Conservation (phyloP, 2,888 invertebrate species). For the Ichneumoninae sp. region DNA sequence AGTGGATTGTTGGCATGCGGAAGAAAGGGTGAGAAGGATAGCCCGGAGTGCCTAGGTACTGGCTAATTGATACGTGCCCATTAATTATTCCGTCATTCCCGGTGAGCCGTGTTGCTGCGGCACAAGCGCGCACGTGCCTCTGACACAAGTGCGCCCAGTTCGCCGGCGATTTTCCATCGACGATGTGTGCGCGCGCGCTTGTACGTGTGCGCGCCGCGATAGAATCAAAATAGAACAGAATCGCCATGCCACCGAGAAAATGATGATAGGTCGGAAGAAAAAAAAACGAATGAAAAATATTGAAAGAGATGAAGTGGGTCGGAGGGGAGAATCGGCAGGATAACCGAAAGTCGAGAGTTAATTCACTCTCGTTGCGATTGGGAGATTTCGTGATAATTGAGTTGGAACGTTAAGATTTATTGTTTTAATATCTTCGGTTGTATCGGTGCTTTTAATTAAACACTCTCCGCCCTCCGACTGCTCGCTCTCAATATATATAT, state of each 20-base stretch:
- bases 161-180: slow-evolving; percentile 57
- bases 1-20: slow-evolving; percentile 7
- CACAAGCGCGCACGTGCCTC: slow-evolving; percentile 79
- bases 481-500: slow-evolving; percentile 40
- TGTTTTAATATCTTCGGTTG: slow-evolving; percentile 70
- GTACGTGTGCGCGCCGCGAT: slow-evolving; percentile 1
- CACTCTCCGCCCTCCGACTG: slow-evolving; percentile 23
- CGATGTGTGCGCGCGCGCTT: not conserved
- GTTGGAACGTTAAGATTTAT: slow-evolving; percentile 71
- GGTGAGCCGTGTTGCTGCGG: slow-evolving; percentile 79
- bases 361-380: slow-evolving; percentile 43
- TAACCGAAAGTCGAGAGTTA: slow-evolving; percentile 61
- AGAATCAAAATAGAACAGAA: slow-evolving; percentile 19
- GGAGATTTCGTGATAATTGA: slow-evolving; percentile 66
- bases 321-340: not conserved
- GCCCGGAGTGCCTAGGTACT: slow-evolving; percentile 71
- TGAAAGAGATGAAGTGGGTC: not conserved
- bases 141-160: slow-evolving; percentile 75
- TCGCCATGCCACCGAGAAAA: not conserved
- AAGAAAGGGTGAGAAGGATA: slow-evolving; percentile 64
- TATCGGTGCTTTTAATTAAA: slow-evolving; percentile 66
- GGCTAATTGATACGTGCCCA: slow-evolving; percentile 83
- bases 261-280: not conserved
- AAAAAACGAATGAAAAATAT: slow-evolving; percentile 7
- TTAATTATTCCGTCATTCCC: slow-evolving; percentile 84